phyloP scores from a whole-genome alignment of 2,888 invertebrate genomes.

The Perizoma affinitatum region DNA sequence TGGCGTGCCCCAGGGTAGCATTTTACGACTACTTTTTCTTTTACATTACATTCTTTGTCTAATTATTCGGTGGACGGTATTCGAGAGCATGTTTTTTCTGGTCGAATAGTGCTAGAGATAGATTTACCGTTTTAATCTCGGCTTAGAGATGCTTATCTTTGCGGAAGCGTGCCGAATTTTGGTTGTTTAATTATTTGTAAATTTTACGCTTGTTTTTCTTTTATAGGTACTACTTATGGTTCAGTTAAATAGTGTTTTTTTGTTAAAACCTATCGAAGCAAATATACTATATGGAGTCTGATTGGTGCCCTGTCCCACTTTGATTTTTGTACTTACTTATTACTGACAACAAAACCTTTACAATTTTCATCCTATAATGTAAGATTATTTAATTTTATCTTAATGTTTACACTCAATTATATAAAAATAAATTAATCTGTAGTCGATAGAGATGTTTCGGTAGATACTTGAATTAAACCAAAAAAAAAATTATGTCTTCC shows the following conservation, averaged over 20 bases:
- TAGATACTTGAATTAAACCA: no score
- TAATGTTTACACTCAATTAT: no score
- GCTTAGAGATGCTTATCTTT: constrained; percentile 60
- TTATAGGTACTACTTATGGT: constrained; percentile 26
- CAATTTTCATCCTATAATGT: no score
- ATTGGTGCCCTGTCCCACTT: no score
- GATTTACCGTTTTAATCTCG: constrained; percentile 71
- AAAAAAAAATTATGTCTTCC: no score
- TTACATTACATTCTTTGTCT: constrained; percentile 58
- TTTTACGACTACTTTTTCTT: constrained; percentile 57
- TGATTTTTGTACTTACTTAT: no score
- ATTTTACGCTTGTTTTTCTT: constrained; percentile 46
- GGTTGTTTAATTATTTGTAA: constrained; percentile 63
- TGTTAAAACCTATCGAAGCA: no score
- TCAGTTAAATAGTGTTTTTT: constrained; percentile 14
- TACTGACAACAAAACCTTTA: no score
- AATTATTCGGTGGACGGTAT: constrained; percentile 67
- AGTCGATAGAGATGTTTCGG: no score
- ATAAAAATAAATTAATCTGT: no score
- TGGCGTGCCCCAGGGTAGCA: constrained; percentile 66
- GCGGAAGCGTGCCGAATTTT: constrained; percentile 62
- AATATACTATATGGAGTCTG: no score
- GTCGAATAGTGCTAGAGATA: constrained; percentile 52
- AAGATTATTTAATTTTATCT: no score
- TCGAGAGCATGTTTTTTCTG: constrained; percentile 64